These are phyloP conservation scores for Hucho hucho DNA, from an alignment of 2,113 vertebrate species.

Conservation along the genomic window DNA sequence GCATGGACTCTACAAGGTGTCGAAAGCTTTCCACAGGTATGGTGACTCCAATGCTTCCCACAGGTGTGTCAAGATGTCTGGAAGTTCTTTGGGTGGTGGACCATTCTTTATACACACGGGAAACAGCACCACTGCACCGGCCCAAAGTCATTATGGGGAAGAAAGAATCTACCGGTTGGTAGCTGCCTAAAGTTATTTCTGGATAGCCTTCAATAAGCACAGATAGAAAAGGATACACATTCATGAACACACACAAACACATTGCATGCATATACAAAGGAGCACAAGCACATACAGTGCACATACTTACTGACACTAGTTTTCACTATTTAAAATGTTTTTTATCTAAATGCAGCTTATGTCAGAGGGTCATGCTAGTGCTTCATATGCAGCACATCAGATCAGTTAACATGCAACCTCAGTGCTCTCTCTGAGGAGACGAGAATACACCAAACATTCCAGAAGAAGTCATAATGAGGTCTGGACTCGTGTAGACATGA, in stretches of 20 bases:
- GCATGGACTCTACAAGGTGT: too few species aligned
- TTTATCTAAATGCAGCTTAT: too few species aligned
- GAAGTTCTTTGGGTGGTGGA: too few species aligned
- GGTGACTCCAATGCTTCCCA: too few species aligned
- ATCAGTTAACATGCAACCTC: not conserved
- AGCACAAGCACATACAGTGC: not conserved
- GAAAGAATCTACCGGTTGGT: too few species aligned
- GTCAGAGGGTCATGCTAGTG: slow-evolving; percentile 3
- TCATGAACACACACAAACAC: not conserved
- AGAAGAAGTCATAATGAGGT: not conserved
- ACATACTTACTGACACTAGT: not conserved
- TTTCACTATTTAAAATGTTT: not conserved
- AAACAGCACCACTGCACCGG: not conserved
- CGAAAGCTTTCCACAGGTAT: too few species aligned
- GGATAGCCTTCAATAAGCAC: too few species aligned
- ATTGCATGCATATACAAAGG: too few species aligned
- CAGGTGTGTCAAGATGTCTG: too few species aligned
- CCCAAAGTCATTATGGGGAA: not conserved
- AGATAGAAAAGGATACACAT: not conserved
- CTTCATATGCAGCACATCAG: slow-evolving; percentile 21
- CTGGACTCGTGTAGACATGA: too few species aligned
- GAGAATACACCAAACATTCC: slow-evolving; percentile 4
- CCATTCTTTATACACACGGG: too few species aligned
- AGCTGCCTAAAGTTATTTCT: too few species aligned
- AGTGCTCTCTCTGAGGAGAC: not conserved